These are phyloP conservation scores for Epizoanthus illoricatus DNA, from an alignment of 92 coral and sea anemone species.

Conservation along the genomic window DNA sequence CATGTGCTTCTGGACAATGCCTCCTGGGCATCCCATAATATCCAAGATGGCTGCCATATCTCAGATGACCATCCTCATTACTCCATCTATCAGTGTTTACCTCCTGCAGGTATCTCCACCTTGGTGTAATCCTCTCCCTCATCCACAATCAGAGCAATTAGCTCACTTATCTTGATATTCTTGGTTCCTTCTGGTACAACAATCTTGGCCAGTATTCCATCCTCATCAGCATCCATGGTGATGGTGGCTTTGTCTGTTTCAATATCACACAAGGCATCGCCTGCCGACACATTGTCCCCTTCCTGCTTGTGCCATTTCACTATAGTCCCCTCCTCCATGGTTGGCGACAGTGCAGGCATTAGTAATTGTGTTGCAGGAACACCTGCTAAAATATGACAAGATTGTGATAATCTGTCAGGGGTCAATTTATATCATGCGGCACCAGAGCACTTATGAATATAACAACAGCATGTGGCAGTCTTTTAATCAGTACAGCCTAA, in stretches of 20 bases:
- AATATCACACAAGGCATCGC: constrained; percentile 89
- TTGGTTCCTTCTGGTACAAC: constrained; percentile 71
- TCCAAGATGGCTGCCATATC: too few species aligned
- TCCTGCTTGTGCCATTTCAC: constrained; percentile 81
- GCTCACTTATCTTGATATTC: constrained; percentile 66
- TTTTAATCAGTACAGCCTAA: too few species aligned
- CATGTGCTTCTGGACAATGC: too few species aligned
- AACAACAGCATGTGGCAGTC: too few species aligned
- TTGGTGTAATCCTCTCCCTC: constrained; percentile 76
- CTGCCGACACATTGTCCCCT: constrained; percentile 68
- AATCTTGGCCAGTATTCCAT: constrained; percentile 83
- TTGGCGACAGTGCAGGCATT: constrained; percentile 91
- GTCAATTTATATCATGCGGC: too few species aligned
- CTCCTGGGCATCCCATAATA: too few species aligned
- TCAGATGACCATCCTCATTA: too few species aligned
- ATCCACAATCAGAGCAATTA: constrained; percentile 80
- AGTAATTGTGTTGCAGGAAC: constrained; percentile 73
- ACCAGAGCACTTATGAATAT: too few species aligned
- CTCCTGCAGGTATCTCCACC: constrained; percentile 62
- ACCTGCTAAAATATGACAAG: constrained; percentile 5
- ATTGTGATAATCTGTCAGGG: background rate
- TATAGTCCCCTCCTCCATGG: constrained; percentile 90
- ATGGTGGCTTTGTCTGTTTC: constrained; percentile 91
- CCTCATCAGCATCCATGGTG: constrained; percentile 84
- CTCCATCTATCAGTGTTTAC: constrained; percentile 23